Conservation (phyloP, 2,888 invertebrate species). For the Trichacis sp. region DNA sequence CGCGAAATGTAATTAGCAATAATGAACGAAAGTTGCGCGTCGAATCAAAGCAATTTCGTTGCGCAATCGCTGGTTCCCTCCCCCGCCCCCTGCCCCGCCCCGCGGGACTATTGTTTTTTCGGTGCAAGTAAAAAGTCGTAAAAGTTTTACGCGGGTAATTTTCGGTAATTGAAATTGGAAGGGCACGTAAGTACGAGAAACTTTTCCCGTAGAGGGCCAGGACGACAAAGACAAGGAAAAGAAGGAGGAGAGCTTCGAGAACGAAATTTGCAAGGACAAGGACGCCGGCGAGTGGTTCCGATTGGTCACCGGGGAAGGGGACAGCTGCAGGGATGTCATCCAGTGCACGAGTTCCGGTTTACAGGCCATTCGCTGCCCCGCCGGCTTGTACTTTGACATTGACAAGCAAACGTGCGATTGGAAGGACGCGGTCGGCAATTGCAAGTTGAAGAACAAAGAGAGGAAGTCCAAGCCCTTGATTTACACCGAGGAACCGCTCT, state of each 20-base stretch:
- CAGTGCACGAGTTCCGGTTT: conserved; percentile 95
- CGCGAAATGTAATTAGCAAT: background rate
- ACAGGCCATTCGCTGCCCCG: conserved; percentile 92
- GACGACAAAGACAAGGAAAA: conserved; percentile 74
- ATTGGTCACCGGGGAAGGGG: conserved; percentile 88
- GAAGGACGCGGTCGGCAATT: conserved; percentile 94
- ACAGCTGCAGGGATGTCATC: conserved; percentile 94
- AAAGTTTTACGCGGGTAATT: too few relatives aligned
- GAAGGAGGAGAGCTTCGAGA: conserved; percentile 90
- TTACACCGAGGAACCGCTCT: conserved; percentile 90
- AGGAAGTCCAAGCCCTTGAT: conserved; percentile 88
- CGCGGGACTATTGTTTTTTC: too few relatives aligned
- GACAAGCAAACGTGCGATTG: conserved; percentile 96
- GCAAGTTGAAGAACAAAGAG: conserved; percentile 90
- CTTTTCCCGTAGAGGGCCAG: conserved; percentile 79
- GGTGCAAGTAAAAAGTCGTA: too few relatives aligned
- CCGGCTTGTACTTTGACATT: conserved; percentile 92
- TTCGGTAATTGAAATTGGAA: too few relatives aligned
- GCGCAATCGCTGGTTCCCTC: conserved; percentile 19
- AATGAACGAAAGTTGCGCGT: background rate
- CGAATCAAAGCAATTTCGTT: conserved; percentile 3
- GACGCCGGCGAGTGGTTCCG: conserved; percentile 97
- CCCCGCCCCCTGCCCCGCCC: too few relatives aligned
- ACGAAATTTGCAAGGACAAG: conserved; percentile 92
- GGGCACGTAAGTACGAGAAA: too few relatives aligned